Base-by-base conservation (phyloP, 1,140 invertebrate genomes). In the Eupristina koningsbergeri region DNA sequence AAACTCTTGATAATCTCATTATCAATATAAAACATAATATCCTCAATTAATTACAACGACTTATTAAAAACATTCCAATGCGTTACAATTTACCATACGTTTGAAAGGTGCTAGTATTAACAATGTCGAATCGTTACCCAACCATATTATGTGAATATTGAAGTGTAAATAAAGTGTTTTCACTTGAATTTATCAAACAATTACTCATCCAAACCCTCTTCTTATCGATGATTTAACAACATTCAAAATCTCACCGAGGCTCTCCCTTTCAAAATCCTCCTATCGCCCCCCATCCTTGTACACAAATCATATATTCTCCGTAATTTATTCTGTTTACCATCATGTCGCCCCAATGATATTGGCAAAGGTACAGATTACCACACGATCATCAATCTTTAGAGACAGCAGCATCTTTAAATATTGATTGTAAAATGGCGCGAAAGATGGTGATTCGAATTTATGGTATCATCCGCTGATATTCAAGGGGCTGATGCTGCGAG, bases 291-390 rank as follows among this genome's bases (percentile, higher is more conserved):
- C 41, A 47, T 45, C 17, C 58, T 19, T 39, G 26, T 2, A 67
- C 61, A 26, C 39, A 47, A 13, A 64, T 79, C 88, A 88, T 6
- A 75, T 75, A 31, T 50, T 73, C 41, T 13, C 36, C 69, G 58
- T 63, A 63, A 63, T 75, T 75, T 34, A 63, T 63, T n/a, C 58
- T 63, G 58, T 63, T 63, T 63, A 63, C 58, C 7, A n/a, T 17
- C 7, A 29, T 11, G 58, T 63, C 58, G 29, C 11, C 13, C 31
- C 6, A 64, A 11, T 17, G 6, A 17, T 64, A 31, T 64, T 31
- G 1, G 61, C 3, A 29, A 63, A 29, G 58, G 11, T 26, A 29
- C 58, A 63, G 0, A 11, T n/a, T 53, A 17, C 50, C 15, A 3
- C 2, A 53, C 22, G 26, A 29, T 64, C 17, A 8, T 34, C 61